phyloP scores from a whole-genome alignment of 2,888 invertebrate genomes.

The Callinectes sapidus region DNA sequence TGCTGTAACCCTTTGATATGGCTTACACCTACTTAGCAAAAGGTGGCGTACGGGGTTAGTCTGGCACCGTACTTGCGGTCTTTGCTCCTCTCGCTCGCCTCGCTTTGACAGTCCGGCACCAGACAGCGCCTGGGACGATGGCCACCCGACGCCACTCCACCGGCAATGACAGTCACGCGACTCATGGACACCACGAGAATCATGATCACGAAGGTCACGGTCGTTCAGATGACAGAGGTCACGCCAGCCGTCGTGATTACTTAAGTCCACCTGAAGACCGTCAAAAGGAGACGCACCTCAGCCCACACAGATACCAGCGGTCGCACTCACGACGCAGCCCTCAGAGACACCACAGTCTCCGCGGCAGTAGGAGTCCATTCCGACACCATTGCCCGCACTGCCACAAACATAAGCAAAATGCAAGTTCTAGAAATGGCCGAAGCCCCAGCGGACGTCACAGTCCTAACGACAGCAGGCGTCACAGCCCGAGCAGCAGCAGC shows the following conservation, averaged over 20 bases:
- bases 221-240: background rate
- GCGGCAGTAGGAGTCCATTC: background rate
- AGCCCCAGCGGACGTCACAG: background rate
- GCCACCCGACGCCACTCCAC: slow-evolving; percentile 13
- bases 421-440: background rate
- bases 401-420: background rate
- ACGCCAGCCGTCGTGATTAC: background rate
- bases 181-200: background rate
- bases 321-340: slow-evolving; percentile 21
- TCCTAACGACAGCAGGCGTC: background rate
- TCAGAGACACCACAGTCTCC: background rate
- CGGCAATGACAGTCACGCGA: background rate
- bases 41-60: background rate
- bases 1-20: slow-evolving; percentile 11
- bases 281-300: background rate
- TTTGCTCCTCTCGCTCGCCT: background rate
- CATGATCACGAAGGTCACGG: background rate
- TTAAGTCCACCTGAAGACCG: background rate
- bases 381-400: slow-evolving; percentile 4
- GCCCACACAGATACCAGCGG: background rate
- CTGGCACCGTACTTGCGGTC: background rate
- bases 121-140: background rate
- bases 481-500: background rate
- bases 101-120: background rate
- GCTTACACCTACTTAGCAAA: background rate